Percentiles rank a stretch among this genome's conserved stretches.
Conservation (phyloP, 2,113 vertebrate species). For the Erinaceus europaeus region DNA sequence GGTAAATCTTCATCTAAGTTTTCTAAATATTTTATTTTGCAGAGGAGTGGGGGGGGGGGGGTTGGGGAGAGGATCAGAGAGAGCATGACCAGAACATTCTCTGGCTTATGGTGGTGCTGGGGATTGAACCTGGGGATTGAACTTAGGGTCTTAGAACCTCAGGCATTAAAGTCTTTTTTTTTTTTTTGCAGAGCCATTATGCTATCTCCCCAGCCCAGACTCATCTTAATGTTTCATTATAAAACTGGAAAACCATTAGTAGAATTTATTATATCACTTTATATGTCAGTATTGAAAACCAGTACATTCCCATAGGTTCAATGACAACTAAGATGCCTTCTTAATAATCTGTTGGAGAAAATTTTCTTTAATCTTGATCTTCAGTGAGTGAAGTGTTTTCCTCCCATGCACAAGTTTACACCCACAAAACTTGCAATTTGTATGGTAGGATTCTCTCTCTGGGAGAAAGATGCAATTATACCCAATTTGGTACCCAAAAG, state of each 20-base stretch:
- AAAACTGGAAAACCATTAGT: slow-evolving; percentile 9
- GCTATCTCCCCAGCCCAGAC: no score
- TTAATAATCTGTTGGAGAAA: background rate
- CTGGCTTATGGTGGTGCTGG: no score
- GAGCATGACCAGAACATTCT: no score
- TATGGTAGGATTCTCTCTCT: background rate
- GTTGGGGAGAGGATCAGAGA: no score
- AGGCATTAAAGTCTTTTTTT: no score
- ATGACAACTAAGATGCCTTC: background rate
- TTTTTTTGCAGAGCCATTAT: no score
- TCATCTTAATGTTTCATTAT: no score
- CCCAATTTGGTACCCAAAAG: background rate
- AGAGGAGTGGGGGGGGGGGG: no score
- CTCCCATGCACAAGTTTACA: background rate
- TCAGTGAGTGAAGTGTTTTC: slow-evolving; percentile 11
- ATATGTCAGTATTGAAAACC: background rate
- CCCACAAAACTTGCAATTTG: slow-evolving; percentile 5
- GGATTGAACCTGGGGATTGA: no score
- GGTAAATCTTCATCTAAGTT: slow-evolving; percentile 5
- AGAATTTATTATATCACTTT: slow-evolving; percentile 6
- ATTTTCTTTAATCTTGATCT: background rate
- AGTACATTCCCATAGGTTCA: background rate
- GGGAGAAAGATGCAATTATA: background rate
- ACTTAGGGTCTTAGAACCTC: no score
- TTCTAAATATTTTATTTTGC: no score